phyloP scores from a whole-genome alignment of 53 echinoderm and acorn worm genomes.

The Astropecten irregularis region DNA sequence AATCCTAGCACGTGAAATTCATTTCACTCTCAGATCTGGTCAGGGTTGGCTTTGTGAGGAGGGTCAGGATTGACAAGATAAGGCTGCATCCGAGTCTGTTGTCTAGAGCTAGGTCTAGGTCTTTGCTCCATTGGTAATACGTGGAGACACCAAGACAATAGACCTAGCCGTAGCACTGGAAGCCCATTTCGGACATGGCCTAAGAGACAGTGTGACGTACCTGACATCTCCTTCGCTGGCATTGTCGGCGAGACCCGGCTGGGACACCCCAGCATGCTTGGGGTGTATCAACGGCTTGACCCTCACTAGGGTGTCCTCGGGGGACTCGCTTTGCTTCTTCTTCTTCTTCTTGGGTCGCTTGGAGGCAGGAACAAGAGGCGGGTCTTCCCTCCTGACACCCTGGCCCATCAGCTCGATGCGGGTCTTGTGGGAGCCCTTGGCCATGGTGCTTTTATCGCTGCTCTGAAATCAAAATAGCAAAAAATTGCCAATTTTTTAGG shows the following conservation, averaged over 20 bases:
- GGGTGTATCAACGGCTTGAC: background rate
- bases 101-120: too few relatives aligned
- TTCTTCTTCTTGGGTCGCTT: slow-evolving; percentile 7
- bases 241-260: background rate
- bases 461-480: slow-evolving; percentile 41
- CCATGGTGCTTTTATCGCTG: slow-evolving; percentile 23
- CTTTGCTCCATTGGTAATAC: too few relatives aligned
- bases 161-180: too few relatives aligned
- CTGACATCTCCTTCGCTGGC: slow-evolving; percentile 45
- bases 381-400: background rate
- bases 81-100: too few relatives aligned
- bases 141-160: too few relatives aligned
- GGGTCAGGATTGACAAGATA: too few relatives aligned
- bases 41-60: too few relatives aligned
- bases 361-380: background rate
- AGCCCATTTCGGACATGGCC: too few relatives aligned
- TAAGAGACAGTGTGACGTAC: too few relatives aligned
- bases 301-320: slow-evolving; percentile 12
- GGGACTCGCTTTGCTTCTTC: background rate
- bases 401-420: slow-evolving; percentile 66
- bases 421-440: slow-evolving; percentile 38
- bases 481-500: too few relatives aligned
- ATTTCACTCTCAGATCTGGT: too few relatives aligned
- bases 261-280: background rate
- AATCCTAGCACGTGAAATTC: too few relatives aligned